Evolutionary conservation across 1,140 invertebrate species (phyloP), one percentile per base, ranked within the genome.

Genomic region (Brachystomella parvula): DNA sequence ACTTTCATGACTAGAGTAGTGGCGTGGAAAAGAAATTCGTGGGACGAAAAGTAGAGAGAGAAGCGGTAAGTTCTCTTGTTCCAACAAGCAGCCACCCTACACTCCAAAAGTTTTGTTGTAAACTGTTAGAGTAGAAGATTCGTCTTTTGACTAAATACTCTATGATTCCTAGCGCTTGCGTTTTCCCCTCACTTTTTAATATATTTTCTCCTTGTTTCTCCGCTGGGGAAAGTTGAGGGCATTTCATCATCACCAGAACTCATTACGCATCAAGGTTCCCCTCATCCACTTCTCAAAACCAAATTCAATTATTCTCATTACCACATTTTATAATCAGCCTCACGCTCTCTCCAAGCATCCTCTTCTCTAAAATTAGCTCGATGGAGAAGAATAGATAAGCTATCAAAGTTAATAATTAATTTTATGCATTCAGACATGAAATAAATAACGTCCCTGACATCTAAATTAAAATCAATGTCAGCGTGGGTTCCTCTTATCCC

Each of bases 111-210:
- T 71, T 66, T 65, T 71, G 28, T n/a, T 47, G 61, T 58, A 60
- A n/a, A 71, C 69, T 71, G 69, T 71, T 67, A 65, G 63, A 71
- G 64, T 62, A 60, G 67, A 59, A 47, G 65, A 65, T 57, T 44
- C 33, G 59, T 53, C 49, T 67, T 58, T 64, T 26, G 56, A 57
- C 66, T 71, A 65, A 68, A 68, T 64, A 65, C 67, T 53, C 29
- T 26, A 57, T 49, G 39, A 60, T 65, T 65, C 47, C 33, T 28
- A 49, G 68, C 68, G 64, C 68, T 66, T 69, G 68, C 68, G 68
- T 69, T 49, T 65, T 47, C 30, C 49, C 31, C 59, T 24, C 31
- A 39, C 49, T 24, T 53, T 53, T 24, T 19, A 31, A 9, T 29
- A 60, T 29, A 28, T 60, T 60, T 24, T 53, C 12, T 24, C 21